Base-by-base conservation (phyloP, 2,888 invertebrate genomes). In the Cotesia congregata region DNA sequence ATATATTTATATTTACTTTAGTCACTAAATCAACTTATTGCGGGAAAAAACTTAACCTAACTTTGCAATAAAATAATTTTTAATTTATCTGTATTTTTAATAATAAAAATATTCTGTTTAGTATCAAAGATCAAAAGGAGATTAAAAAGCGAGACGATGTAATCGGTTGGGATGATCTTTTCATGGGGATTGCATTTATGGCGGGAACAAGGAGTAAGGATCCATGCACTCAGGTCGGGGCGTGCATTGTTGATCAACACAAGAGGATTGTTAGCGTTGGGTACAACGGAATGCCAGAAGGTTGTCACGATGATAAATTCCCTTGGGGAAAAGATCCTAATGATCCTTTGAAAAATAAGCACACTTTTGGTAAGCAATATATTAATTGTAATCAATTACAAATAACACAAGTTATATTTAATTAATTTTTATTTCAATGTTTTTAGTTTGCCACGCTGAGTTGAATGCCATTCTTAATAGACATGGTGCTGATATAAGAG, bases 401-500 rank as follows among this genome's bases (percentile, higher is more conserved):
- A n/a, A n/a, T n/a, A n/a, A n/a, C n/a, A n/a, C n/a, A n/a, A n/a
- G n/a, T n/a, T n/a, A n/a, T n/a, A n/a, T n/a, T n/a, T n/a, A n/a
- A n/a, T n/a, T n/a, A n/a, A n/a, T n/a, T n/a, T n/a, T n/a, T 72
- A 78, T 59, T 65, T 74, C 74, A 67, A 69, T 68, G 9, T 59
- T 82, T 83, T 9, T 77, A 97, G 99, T 99, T 0, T 98, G 98
- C 81, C 99, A 99, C 90, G 99, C 99, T 1, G 99, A 99, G 91
- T 93, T 98, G 91, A 99, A 99, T 91, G 99, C 99, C 0, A 95
- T 99, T 81, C 86, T 98, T n/a, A 99, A 98, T 88, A 97, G 95
- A 88, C 97, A 97, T 88, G 91, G 93, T 0, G 91, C 93, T 0
- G 93, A 95, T 90, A 91, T 98, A 0, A 93, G 93, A 82, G 93